A percentile compares a stretch with the other conserved stretches of the same genome.
Conservation (phyloP, 2,797 vertebrate genomes). For the Ibycter americanus region DNA sequence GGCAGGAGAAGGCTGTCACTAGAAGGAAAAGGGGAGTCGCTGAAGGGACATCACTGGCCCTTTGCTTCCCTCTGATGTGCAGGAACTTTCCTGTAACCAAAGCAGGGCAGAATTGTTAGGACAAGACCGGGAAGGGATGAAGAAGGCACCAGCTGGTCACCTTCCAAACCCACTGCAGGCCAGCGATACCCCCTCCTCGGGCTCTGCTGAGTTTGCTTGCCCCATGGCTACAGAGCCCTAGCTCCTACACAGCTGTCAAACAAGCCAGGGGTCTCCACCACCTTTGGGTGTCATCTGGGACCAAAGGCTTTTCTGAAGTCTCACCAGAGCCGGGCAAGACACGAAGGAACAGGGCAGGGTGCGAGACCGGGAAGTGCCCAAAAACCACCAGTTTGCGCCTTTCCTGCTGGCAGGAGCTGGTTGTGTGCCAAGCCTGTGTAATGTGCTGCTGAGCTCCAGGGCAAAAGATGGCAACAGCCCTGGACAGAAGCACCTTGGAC, state of each 20-base stretch:
- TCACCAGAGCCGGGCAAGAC: not conserved
- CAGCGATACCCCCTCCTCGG: not conserved
- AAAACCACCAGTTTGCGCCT: not conserved
- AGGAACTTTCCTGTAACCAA: not conserved
- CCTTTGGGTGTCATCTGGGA: not conserved
- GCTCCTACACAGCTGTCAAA: not conserved
- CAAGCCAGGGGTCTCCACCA: not conserved
- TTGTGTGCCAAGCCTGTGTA: not conserved
- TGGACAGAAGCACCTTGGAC: not conserved
- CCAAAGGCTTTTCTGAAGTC: not conserved
- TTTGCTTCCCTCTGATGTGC: not conserved
- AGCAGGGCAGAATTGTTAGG: not conserved
- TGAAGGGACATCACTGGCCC: too few relatives aligned
- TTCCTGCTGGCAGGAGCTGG: not conserved
- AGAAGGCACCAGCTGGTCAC: not conserved
- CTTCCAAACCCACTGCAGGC: not conserved
- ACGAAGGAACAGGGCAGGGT: not conserved
- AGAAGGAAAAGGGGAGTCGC: not conserved
- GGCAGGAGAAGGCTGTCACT: not conserved
- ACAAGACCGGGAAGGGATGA: not conserved
- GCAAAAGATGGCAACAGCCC: not conserved
- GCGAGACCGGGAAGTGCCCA: fast-evolving
- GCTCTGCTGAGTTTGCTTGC: not conserved
- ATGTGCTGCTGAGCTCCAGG: not conserved
- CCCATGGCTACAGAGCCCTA: not conserved